Conservation (phyloP, 2,888 invertebrate species). For the Rhyacophila evoluta region DNA sequence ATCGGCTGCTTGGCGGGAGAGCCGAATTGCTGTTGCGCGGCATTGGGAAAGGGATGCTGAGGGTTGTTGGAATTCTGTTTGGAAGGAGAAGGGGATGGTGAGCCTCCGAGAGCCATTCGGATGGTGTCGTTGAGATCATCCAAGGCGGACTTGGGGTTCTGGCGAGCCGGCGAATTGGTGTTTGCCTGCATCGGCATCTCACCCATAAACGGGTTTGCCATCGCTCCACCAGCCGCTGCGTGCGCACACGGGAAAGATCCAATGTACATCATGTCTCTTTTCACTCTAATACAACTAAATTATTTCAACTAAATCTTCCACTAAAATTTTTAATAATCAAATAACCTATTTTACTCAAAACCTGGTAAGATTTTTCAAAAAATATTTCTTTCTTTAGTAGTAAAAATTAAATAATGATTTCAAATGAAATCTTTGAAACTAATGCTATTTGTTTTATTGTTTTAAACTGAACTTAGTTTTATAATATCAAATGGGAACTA, state of each 20-base stretch:
- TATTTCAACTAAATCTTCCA: too few relatives aligned
- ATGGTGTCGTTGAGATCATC: constrained; percentile 78
- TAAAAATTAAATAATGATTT: too few relatives aligned
- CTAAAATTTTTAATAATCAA: too few relatives aligned
- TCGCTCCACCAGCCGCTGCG: constrained; percentile 68
- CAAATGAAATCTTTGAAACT: too few relatives aligned
- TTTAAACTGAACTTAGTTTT: too few relatives aligned
- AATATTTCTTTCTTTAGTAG: too few relatives aligned
- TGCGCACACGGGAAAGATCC: constrained; percentile 57
- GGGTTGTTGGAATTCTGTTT: constrained; percentile 57
- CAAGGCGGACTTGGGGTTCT: constrained; percentile 73
- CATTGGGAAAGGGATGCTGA: constrained; percentile 53
- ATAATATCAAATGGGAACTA: too few relatives aligned
- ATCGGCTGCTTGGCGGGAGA: constrained; percentile 66
- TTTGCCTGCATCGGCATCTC: constrained; percentile 65
- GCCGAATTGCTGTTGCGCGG: constrained; percentile 59
- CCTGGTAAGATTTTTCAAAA: too few relatives aligned
- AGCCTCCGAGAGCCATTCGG: constrained; percentile 76
- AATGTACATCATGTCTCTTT: neutral
- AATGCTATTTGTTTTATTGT: too few relatives aligned
- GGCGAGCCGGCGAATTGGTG: constrained; percentile 70
- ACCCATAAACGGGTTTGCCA: constrained; percentile 76
- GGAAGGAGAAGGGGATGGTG: constrained; percentile 63
- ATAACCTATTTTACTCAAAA: too few relatives aligned
- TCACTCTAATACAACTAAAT: neutral